Evolutionary conservation across 2,888 invertebrate species (phyloP), one percentile per base, ranked within the genome.

Genomic region (Melinaea menophilus): DNA sequence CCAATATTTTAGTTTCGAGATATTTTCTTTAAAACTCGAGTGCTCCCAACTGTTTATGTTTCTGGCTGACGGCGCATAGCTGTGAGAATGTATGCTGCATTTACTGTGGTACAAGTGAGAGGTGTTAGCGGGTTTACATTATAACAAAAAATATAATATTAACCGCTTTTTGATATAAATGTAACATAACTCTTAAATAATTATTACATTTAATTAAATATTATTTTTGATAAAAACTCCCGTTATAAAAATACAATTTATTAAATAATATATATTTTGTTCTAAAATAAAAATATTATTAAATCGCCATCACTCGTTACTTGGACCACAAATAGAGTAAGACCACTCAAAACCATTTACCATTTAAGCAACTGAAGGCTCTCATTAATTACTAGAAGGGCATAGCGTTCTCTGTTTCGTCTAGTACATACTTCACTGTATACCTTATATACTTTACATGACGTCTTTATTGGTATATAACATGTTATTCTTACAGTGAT

Each of bases 291-390:
- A 31, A 51, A 31, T 9, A 11, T 31, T 31, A 51, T 31, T 4
- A 58, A 58, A 54, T 55, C 75, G 77, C 78, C 60, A 34, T 22
- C 69, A 69, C 71, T 59, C 70, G 22, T 75, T 48, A 46, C 72
- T 80, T 81, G 63, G 67, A 55, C 69, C 69, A 69, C 70, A 72
- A 69, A 69, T 31, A 51, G 59, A 63, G 33, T 56, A 58, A 59
- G 74, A 78, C 79, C 77, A 84, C 84, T 84, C 84, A 83, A 82
- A 82, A 82, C 79, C 80, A 80, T 82, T 85, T 80, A 81, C 80
- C 74, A 75, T 79, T 76, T 76, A 76, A 75, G 74, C 72, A 72
- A 74, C 75, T 75, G 77, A 81, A 81, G 80, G 83, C 81, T 80
- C 79, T 79, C 65, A 74, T 72, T 74, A 82, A 80, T 79, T 77